Evolutionary conservation across 2,797 vertebrate genomes (phyloP).

Genomic region (Acanthurus leucopareius): DNA sequence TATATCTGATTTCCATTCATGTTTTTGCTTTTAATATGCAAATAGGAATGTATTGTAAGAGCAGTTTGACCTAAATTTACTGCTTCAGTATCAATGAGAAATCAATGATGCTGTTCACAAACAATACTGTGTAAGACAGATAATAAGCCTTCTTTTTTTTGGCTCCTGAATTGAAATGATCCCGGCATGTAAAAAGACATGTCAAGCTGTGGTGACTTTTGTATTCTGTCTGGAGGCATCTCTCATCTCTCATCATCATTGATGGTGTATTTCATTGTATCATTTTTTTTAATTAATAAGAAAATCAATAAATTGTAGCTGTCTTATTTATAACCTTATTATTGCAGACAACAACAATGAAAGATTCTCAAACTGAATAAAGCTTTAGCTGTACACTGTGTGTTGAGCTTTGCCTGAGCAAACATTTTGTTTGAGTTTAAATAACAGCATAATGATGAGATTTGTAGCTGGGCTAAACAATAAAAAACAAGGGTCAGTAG

Average conservation of each 20-base stretch:
- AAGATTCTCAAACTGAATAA: not conserved
- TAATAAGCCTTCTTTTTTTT: not conserved
- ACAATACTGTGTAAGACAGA: not conserved
- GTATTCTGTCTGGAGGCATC: not conserved
- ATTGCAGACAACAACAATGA: not conserved
- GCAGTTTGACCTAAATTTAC: not conserved
- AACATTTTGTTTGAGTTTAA: too few relatives aligned
- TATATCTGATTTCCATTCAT: not conserved
- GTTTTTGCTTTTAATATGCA: not conserved
- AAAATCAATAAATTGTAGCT: not conserved
- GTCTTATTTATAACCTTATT: not conserved
- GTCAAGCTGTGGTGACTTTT: slow-evolving; percentile 7
- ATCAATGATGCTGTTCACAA: not conserved
- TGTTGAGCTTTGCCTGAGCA: too few relatives aligned
- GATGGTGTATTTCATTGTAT: not conserved
- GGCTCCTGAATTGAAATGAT: not conserved
- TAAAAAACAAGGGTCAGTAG: not conserved
- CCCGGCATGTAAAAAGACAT: not conserved
- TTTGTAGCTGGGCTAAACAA: not conserved
- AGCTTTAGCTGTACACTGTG: not conserved
- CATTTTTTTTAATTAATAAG: not conserved
- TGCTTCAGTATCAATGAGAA: not conserved
- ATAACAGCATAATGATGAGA: too few relatives aligned
- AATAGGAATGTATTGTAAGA: too few relatives aligned
- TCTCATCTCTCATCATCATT: too few relatives aligned